A percentile compares a stretch with the other conserved stretches of the same genome.
phyloP scores from a whole-genome alignment of 2,888 invertebrate genomes.

The Clunio marinus region DNA sequence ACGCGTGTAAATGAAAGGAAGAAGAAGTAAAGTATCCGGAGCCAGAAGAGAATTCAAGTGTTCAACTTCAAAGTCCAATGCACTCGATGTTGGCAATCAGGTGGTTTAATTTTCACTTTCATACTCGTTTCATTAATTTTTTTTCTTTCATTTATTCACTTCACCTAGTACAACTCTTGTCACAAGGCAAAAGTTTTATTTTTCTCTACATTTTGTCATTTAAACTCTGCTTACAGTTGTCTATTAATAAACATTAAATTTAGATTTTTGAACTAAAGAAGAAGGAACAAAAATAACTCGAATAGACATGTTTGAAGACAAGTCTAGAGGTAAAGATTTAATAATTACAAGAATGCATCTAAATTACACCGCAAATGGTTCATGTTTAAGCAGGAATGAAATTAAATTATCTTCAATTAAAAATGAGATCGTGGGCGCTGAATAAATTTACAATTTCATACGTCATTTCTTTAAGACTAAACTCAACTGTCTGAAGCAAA shows the following conservation, averaged over 20 bases:
- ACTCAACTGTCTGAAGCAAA: too few relatives aligned
- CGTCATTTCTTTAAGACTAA: too few relatives aligned
- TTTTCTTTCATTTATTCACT: conserved; percentile 18
- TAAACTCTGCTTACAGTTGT: background rate
- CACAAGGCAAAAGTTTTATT: too few relatives aligned
- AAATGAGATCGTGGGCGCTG: background rate
- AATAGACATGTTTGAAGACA: background rate
- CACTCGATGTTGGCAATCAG: conserved; percentile 19
- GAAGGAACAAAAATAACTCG: background rate
- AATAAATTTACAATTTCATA: background rate
- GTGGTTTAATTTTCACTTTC: conserved; percentile 5
- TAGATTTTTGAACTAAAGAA: conserved; percentile 1
- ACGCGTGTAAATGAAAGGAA: too few relatives aligned
- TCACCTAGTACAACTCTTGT: too few relatives aligned
- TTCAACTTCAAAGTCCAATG: conserved; percentile 15
- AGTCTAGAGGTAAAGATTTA: background rate
- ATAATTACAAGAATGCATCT: background rate
- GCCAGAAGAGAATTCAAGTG: conserved; percentile 17
- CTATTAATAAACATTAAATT: conserved; percentile 26
- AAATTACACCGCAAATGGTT: background rate
- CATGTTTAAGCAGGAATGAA: too few relatives aligned
- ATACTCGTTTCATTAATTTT: background rate
- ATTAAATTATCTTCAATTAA: too few relatives aligned
- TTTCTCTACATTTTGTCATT: background rate
- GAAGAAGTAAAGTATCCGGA: background rate